A percentile compares a stretch with the other conserved stretches of the same genome.
Conservation (phyloP, 2,113 vertebrate genomes). For the Saccopteryx bilineata region DNA sequence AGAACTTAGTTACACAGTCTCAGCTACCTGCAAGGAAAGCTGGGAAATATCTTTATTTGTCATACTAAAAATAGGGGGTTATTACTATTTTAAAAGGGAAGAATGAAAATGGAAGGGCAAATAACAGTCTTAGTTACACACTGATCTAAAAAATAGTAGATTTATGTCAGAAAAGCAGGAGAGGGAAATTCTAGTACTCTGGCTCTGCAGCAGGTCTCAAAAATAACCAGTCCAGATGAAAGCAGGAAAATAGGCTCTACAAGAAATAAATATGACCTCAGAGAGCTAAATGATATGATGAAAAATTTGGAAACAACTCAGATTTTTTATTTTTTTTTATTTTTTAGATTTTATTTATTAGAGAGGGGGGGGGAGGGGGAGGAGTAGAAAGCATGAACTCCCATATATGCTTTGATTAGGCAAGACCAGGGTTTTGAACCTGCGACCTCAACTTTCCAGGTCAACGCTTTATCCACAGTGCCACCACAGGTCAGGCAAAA, state of each 20-base stretch:
- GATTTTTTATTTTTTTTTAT: too few species aligned
- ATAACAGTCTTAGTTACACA: background rate
- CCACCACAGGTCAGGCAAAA: too few species aligned
- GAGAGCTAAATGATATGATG: background rate
- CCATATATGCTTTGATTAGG: too few species aligned
- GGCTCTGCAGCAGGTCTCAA: background rate
- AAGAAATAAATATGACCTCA: background rate
- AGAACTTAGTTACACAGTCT: background rate
- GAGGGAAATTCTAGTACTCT: background rate
- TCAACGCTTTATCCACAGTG: too few species aligned
- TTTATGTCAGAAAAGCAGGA: background rate
- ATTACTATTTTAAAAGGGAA: background rate
- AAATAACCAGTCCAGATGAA: background rate
- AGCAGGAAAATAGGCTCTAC: background rate
- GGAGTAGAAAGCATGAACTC: too few species aligned
- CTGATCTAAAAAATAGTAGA: conserved; percentile 31
- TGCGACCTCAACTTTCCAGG: too few species aligned
- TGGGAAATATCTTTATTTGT: background rate
- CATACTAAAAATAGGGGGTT: background rate
- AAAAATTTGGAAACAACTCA: background rate
- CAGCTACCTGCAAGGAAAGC: background rate
- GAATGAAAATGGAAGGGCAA: conserved; percentile 3
- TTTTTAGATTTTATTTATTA: too few species aligned
- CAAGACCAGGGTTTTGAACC: too few species aligned
- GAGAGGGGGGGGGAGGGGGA: too few species aligned